These are phyloP conservation scores for Anodontia alba DNA, from an alignment of 2,888 invertebrate genomes.

Conservation along the genomic window DNA sequence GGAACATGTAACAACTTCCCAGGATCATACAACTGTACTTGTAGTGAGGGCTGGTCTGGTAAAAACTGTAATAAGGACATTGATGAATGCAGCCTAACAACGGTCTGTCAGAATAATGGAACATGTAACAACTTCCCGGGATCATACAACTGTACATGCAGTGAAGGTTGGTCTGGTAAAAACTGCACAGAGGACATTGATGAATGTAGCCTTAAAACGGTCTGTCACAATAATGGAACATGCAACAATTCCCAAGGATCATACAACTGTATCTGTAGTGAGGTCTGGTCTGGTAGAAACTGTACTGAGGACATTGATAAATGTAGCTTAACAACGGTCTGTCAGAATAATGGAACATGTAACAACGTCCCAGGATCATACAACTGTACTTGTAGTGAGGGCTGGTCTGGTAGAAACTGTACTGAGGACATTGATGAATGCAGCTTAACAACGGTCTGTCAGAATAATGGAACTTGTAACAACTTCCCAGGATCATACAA, in stretches of 20 bases:
- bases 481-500: conserved; percentile 50
- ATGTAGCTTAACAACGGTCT: no score
- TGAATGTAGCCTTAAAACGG: conserved; percentile 38
- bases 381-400: no score
- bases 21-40: conserved; percentile 43
- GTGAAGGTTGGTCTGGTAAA: no score
- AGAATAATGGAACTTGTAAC: conserved; percentile 43
- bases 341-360: no score
- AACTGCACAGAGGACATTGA: conserved; percentile 43
- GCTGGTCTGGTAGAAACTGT: conserved; percentile 17
- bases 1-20: no score
- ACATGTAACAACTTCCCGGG: no score
- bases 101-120: no score
- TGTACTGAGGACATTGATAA: conserved; percentile 17
- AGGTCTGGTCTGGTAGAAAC: conserved; percentile 49
- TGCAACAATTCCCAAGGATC: conserved; percentile 42
- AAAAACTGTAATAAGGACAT: no score
- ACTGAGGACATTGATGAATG: conserved; percentile 88
- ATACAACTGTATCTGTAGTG: conserved; percentile 46
- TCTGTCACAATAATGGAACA: conserved; percentile 46
- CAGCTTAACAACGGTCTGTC: conserved; percentile 89
- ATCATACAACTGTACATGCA: no score
- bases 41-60: conserved; percentile 40
- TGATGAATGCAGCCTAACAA: no score
- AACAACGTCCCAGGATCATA: no score